A percentile compares a stretch with the other conserved stretches of the same genome.
Conservation (phyloP, 2,113 vertebrate species). For the Gnathonemus echidnorhynchus region DNA sequence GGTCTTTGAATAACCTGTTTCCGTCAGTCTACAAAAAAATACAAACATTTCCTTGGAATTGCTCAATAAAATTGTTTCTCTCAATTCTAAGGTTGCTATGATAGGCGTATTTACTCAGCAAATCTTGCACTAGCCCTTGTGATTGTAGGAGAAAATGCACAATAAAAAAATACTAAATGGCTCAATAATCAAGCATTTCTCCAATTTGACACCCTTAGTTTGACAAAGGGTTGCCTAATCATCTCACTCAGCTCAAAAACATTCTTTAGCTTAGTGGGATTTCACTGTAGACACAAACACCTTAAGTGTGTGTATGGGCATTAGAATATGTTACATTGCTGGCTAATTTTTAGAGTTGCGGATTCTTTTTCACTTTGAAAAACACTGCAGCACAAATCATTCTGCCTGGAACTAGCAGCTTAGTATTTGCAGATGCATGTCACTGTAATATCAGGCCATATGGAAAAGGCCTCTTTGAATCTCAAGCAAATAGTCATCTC, state of each 20-base stretch:
- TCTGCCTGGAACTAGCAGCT: not conserved
- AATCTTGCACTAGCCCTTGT: not conserved
- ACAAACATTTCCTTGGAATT: not conserved
- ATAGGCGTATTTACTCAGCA: not conserved
- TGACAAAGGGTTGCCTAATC: not conserved
- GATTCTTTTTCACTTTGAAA: not conserved
- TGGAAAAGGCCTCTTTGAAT: not conserved
- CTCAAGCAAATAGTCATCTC: not conserved
- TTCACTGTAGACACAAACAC: not conserved
- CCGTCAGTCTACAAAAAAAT: constrained; percentile 68
- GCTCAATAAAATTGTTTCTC: not conserved
- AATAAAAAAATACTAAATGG: not conserved
- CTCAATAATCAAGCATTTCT: not conserved
- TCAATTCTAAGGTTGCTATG: not conserved
- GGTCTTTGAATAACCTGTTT: constrained; percentile 76
- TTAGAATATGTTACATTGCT: not conserved
- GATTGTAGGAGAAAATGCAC: not conserved
- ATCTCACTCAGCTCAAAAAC: not conserved
- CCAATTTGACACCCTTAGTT: too few species aligned
- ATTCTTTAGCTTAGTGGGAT: not conserved
- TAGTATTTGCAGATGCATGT: not conserved
- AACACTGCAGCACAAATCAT: not conserved
- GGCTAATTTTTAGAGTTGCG: too few species aligned
- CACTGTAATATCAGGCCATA: not conserved
- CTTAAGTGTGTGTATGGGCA: not conserved